These are phyloP conservation scores for Bicyclus anynana DNA, from an alignment of 1,140 invertebrate species.

Conservation along the genomic window DNA sequence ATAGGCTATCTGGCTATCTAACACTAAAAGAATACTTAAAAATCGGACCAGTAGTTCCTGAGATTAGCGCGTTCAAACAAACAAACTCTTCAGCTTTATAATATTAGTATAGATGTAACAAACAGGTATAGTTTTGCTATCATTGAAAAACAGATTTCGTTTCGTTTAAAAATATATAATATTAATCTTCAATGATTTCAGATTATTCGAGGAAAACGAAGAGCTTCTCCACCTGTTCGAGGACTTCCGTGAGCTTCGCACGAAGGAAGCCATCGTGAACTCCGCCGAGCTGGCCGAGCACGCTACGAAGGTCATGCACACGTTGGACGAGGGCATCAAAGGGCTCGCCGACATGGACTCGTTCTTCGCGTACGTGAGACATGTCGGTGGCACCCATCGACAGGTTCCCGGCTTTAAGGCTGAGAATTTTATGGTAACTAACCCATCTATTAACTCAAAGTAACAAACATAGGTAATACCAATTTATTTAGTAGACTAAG, in stretches of 20 bases:
- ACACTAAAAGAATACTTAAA: too few species aligned
- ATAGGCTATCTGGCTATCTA: too few species aligned
- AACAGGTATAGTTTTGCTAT: too few species aligned
- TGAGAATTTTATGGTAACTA: conserved; percentile 90
- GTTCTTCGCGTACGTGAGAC: conserved; percentile 89
- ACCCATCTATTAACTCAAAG: too few species aligned
- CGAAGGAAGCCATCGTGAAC: conserved; percentile 85
- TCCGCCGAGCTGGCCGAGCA: conserved; percentile 90
- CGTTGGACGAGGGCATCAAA: conserved; percentile 91
- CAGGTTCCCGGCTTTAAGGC: conserved; percentile 90
- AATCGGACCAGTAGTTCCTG: too few species aligned
- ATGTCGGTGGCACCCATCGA: conserved; percentile 88
- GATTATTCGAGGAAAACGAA: conserved; percentile 92
- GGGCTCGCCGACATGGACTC: conserved; percentile 88
- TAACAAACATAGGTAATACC: too few species aligned
- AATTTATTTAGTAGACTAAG: too few species aligned
- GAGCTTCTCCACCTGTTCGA: conserved; percentile 89
- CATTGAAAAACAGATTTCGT: too few species aligned
- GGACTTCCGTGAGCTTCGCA: conserved; percentile 86
- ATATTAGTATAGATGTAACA: too few species aligned
- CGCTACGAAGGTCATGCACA: conserved; percentile 91
- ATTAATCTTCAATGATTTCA: conserved; percentile 51
- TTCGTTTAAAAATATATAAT: too few species aligned
- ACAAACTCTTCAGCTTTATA: too few species aligned
- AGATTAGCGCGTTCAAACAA: too few species aligned